These are phyloP conservation scores for Cancer borealis DNA, from an alignment of 2,888 invertebrate species.

Conservation along the genomic window DNA sequence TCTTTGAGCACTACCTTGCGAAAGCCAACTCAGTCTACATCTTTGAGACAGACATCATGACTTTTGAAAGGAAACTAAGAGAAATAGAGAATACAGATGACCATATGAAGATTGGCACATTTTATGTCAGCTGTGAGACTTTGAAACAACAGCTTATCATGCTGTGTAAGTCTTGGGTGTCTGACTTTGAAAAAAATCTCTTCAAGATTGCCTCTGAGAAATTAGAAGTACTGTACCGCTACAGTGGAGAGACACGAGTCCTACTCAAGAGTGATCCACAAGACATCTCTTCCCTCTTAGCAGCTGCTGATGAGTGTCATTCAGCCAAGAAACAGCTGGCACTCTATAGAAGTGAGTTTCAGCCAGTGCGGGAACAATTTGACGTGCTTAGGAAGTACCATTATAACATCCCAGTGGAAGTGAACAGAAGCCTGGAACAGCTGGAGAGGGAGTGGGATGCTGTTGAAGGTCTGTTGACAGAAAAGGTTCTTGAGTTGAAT, in stretches of 20 bases:
- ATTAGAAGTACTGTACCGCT: slow-evolving; percentile 54
- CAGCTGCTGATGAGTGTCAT: slow-evolving; percentile 61
- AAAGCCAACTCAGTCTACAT: slow-evolving; percentile 67
- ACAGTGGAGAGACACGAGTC: slow-evolving; percentile 53
- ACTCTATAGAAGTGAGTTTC: slow-evolving; percentile 59
- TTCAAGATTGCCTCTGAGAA: slow-evolving; percentile 68
- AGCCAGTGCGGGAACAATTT: slow-evolving; percentile 69
- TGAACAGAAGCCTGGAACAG: slow-evolving; percentile 48
- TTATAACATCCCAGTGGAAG: slow-evolving; percentile 50
- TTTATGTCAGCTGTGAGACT: slow-evolving; percentile 59
- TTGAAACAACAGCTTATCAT: slow-evolving; percentile 60
- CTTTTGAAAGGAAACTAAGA: slow-evolving; percentile 67
- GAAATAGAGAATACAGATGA: slow-evolving; percentile 68
- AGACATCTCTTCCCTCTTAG: slow-evolving; percentile 63
- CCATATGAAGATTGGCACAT: slow-evolving; percentile 69
- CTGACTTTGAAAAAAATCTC: slow-evolving; percentile 69
- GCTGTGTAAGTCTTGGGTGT: slow-evolving; percentile 70
- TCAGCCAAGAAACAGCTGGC: slow-evolving; percentile 52
- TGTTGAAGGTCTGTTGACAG: slow-evolving; percentile 60
- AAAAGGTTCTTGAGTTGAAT: slow-evolving; percentile 62
- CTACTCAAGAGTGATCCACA: slow-evolving; percentile 60
- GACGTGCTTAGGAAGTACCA: slow-evolving; percentile 61
- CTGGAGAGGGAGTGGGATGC: slow-evolving; percentile 65
- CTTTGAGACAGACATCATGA: slow-evolving; percentile 71
- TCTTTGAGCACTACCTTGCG: slow-evolving; percentile 69